Base-by-base conservation (phyloP, 2,888 invertebrate species). In the Tinea pellionella region DNA sequence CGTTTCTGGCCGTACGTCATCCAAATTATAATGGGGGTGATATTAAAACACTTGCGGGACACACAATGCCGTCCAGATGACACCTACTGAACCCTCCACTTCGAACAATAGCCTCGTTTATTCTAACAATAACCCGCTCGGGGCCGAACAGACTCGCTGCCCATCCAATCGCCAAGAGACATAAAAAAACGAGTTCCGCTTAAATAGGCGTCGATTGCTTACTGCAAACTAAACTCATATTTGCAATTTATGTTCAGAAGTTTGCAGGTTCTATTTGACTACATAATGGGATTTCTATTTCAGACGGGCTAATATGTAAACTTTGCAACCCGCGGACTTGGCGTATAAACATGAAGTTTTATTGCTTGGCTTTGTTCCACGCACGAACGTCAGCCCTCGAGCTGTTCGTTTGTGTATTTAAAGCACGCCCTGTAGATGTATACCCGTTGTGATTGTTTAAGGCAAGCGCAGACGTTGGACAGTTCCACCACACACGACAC, bases 321-420 rank as follows among this genome's bases (percentile, higher is more conserved):
- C 32, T 57, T 32, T 15, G 57, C 57, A 32, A 57, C 8, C 2
- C 53, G 30, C 13, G 19, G 57, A 57, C 32, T 57, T 57, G 6
- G 19, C 6, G 24, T 57, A 57, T 78, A 81, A 84, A 85, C 86
- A 84, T 81, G 76, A 80, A 80, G 80, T 83, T 85, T 86, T 85
- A 86, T 85, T 80, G 82, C 79, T 86, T 86, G 86, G 86, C 86
- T 77, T 73, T 77, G 81, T 82, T 86, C 86, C 86, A 86, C 80
- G 80, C 79, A 76, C 72, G 77, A 74, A 73, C 76, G 78, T 80
- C 80, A 77, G 74, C 75, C 74, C 74, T 72, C 67, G 67, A 73
- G 78, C 77, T 69, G 72, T 72, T 73, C 69, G 77, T 15, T 0
- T n/a, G 37, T 19, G 51, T 80, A 76, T 81, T 79, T 78, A 77